A percentile compares a stretch with the other conserved stretches of the same genome.
phyloP scores from a whole-genome alignment of 2,888 invertebrate species.

The Endotricha flammealis region DNA sequence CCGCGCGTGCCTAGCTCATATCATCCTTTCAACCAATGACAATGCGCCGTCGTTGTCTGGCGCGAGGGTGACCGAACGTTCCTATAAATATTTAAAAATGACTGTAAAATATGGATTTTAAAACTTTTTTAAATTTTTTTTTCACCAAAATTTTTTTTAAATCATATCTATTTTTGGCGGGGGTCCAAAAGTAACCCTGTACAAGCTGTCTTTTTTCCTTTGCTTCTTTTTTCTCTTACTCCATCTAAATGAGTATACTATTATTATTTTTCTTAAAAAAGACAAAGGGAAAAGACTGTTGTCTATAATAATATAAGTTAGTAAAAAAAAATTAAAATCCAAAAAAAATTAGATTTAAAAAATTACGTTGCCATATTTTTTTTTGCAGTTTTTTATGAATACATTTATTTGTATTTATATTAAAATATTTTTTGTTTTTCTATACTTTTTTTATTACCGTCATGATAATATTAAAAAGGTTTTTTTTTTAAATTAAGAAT shows the following conservation, averaged over 20 bases:
- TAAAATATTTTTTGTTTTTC: background rate
- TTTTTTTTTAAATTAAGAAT: no score
- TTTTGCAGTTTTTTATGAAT: constrained; percentile 1
- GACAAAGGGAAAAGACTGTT: constrained; percentile 64
- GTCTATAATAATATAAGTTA: constrained; percentile 41
- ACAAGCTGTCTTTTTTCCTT: constrained; percentile 39
- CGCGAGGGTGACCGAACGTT: no score
- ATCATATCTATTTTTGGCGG: no score
- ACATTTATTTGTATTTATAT: constrained; percentile 1
- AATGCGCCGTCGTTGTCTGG: no score
- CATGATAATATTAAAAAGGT: constrained; percentile 4
- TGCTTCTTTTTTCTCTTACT: constrained; percentile 14
- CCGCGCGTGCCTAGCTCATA: no score
- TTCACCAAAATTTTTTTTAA: no score
- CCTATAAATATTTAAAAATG: no score
- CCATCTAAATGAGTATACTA: background rate
- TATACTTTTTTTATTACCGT: background rate
- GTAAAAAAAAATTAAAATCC: background rate
- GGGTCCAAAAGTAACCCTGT: no score
- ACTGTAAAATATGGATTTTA: no score
- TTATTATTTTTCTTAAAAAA: constrained; percentile 26
- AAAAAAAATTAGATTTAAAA: no score
- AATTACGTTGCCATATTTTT: background rate
- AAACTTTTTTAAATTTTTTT: no score
- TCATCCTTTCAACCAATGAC: no score